These are phyloP conservation scores for Synergus gifuensis DNA, from an alignment of 2,888 invertebrate species.

Conservation along the genomic window DNA sequence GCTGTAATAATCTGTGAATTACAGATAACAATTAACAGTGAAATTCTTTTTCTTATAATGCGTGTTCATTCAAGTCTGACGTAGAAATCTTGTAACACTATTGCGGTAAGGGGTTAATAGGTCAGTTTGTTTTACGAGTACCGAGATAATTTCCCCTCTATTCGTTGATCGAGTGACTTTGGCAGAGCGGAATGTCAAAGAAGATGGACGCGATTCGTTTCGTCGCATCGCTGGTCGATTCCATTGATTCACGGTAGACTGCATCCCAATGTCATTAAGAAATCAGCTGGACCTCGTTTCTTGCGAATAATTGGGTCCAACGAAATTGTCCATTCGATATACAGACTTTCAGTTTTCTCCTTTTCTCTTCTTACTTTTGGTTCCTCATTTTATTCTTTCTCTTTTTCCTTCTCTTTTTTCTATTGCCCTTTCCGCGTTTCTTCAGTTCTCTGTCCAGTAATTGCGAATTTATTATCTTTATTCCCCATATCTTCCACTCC, in stretches of 20 bases:
- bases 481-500: constrained; percentile 4
- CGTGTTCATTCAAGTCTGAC: constrained; percentile 24
- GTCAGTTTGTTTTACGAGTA: constrained; percentile 51
- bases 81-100: constrained; percentile 4
- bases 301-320: constrained; percentile 53
- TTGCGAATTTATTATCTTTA: not conserved
- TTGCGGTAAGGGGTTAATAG: constrained; percentile 46
- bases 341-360: constrained; percentile 15
- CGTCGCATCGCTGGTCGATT: constrained; percentile 51
- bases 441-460: not conserved
- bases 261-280: constrained; percentile 53
- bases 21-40: not conserved
- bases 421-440: not conserved
- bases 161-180: constrained; percentile 54
- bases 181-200: constrained; percentile 48
- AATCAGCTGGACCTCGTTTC: constrained; percentile 56
- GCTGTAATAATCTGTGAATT: not conserved
- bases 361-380: not conserved
- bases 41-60: constrained; percentile 16
- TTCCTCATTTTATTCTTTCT: constrained; percentile 2
- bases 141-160: constrained; percentile 49
- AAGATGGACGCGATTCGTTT: constrained; percentile 55
- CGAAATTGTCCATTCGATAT: constrained; percentile 49
- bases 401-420: not conserved
- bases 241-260: constrained; percentile 55